Conservation (phyloP, 2,113 vertebrate species). For the Oryctolagus cuniculus region DNA sequence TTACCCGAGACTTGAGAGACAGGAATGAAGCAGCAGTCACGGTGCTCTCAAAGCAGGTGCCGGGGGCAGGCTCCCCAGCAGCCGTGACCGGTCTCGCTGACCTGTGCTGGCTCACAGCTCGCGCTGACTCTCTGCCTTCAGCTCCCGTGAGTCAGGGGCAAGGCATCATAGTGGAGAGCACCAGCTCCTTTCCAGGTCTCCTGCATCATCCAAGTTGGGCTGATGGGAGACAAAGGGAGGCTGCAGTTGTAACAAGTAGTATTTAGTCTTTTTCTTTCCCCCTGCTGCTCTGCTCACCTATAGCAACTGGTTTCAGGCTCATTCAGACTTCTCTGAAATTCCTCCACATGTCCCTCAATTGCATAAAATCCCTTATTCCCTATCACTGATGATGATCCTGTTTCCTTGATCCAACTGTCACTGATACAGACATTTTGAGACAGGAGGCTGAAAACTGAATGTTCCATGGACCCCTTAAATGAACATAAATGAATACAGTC, state of each 20-base stretch:
- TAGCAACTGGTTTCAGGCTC: not conserved
- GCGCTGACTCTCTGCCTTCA: not conserved
- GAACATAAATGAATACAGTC: not conserved
- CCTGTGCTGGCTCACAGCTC: not conserved
- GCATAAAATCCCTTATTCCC: not conserved
- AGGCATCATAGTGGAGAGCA: not conserved
- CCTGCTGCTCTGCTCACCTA: not conserved
- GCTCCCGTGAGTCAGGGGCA: not conserved
- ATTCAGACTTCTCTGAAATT: conserved; percentile 4
- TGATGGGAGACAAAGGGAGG: not conserved
- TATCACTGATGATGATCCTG: not conserved
- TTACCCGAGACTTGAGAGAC: not conserved
- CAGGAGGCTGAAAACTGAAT: not conserved
- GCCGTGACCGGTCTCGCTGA: no score
- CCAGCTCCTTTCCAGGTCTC: not conserved
- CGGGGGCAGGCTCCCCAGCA: not conserved
- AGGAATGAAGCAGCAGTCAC: not conserved
- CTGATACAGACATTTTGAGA: not conserved
- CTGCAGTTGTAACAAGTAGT: not conserved
- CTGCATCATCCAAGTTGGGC: not conserved
- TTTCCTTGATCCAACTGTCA: not conserved
- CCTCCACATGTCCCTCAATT: not conserved
- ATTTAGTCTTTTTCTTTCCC: not conserved
- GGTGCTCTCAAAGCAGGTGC: not conserved
- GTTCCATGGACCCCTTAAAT: not conserved